Percentiles rank a stretch among this genome's conserved stretches.
Evolutionary conservation across 1,140 invertebrate species (phyloP).

Genomic region (Heliconius hewitsoni): DNA sequence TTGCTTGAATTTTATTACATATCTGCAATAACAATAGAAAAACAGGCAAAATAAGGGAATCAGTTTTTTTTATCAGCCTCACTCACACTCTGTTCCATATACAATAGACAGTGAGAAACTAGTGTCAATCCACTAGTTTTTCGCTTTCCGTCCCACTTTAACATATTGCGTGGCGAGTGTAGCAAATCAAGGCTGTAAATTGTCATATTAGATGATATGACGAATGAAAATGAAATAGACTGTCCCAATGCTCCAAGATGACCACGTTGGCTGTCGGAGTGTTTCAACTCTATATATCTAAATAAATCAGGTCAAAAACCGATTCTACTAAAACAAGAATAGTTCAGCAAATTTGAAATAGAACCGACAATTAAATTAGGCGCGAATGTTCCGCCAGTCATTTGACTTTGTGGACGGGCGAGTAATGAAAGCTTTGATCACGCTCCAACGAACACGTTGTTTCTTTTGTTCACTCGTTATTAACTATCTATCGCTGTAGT

Average conservation of each 20-base stretch:
- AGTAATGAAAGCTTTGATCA: conserved; percentile 35
- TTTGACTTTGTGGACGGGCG: conserved; percentile 33
- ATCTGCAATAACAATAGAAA: no score
- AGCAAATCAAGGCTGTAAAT: neutral
- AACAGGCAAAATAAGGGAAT: no score
- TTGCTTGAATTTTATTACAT: no score
- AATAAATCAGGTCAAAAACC: no score
- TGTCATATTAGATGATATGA: no score
- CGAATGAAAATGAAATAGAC: no score
- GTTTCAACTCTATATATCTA: neutral
- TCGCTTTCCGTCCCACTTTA: no score
- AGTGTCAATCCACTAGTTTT: no score
- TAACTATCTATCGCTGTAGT: neutral
- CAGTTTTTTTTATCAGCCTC: no score
- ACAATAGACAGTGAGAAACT: no score
- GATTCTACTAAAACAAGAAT: neutral
- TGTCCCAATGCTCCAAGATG: no score
- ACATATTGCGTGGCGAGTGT: neutral
- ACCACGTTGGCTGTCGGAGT: neutral
- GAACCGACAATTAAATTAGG: conserved; percentile 25
- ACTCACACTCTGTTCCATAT: no score
- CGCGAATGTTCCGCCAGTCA: conserved; percentile 11
- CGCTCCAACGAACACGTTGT: conserved; percentile 13
- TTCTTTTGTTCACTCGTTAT: conserved; percentile 17
- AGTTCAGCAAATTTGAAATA: conserved; percentile 12